Evolutionary conservation across 2,888 invertebrate species (phyloP), one percentile per base, ranked within the genome.

Genomic region (Quadroppia sp.): DNA sequence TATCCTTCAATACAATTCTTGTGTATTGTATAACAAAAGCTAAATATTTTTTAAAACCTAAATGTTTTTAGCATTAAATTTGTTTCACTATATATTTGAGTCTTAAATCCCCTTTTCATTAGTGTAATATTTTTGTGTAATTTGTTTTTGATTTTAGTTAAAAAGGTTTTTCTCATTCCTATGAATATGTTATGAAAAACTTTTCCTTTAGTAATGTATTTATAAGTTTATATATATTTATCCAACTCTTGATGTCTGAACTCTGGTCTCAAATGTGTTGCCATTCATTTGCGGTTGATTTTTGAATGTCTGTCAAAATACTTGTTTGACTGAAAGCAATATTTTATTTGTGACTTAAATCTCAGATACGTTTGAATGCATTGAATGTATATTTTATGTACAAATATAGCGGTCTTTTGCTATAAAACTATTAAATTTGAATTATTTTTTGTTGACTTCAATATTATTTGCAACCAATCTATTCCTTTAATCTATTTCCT

Each of bases 161-260:
- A n/a, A n/a, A n/a, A n/a, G n/a, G n/a, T n/a, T 23, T 25, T 23
- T 13, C 15, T 11, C 28, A 56, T n/a, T n/a, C n/a, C n/a, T n/a
- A 6, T 50, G 1, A 20, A 23, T 50, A 53, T 25, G 28, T 56
- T 56, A 30, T 56, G 15, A 15, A 30, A 50, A 56, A 17, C 28
- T 28, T 56, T 48, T 56, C 56, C 53, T 56, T 56, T 17, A 56
- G 56, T 56, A 30, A n/a, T n/a, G n/a, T n/a, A n/a, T n/a, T n/a
- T n/a, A n/a, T n/a, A n/a, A n/a, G n/a, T n/a, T n/a, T n/a, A n/a
- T n/a, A n/a, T 20, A 13, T 25, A 36, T 53, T 50, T 7, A 25
- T 30, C 30, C 15, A 11, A 56, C 56, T 25, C 56, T 56, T 56
- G 30, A 56, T 28, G 28, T 30, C 56, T 30, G 53, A 53, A 3